Conservation (phyloP, 2,113 vertebrate species). For the Plectropomus leopardus region DNA sequence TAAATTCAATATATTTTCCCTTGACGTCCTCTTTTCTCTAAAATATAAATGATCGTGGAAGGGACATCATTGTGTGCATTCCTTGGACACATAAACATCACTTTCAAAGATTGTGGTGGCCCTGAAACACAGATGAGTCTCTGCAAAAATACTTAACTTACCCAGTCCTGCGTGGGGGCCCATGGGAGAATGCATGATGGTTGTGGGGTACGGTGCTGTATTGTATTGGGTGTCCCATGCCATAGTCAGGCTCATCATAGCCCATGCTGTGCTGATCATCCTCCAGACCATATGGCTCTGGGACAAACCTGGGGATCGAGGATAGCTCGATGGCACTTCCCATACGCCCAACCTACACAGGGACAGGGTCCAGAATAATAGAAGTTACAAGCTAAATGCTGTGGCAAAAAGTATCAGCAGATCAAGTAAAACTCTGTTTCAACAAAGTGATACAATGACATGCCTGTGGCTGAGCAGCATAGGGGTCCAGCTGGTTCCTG, state of each 20-base stretch:
- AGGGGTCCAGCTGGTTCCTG: slow-evolving; percentile 90
- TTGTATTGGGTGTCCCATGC: slow-evolving; percentile 88
- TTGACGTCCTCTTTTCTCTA: not conserved
- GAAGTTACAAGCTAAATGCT: not conserved
- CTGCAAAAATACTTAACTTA: slow-evolving; percentile 60
- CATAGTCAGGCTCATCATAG: slow-evolving; percentile 93
- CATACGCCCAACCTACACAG: slow-evolving; percentile 88
- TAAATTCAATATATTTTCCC: too few species aligned
- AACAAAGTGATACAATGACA: not conserved
- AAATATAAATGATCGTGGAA: not conserved
- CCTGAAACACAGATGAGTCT: slow-evolving; percentile 13
- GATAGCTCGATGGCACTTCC: slow-evolving; percentile 93
- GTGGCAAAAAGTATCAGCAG: not conserved
- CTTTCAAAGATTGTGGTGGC: too few species aligned
- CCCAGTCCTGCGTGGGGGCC: slow-evolving; percentile 91
- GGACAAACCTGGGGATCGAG: slow-evolving; percentile 88
- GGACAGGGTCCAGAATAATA: not conserved
- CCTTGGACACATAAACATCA: too few species aligned
- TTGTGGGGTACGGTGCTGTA: slow-evolving; percentile 91
- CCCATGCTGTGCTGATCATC: slow-evolving; percentile 96
- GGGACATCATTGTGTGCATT: not conserved
- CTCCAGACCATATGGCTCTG: slow-evolving; percentile 92
- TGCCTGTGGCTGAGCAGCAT: slow-evolving; percentile 92
- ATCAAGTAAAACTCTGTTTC: not conserved
- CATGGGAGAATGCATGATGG: slow-evolving; percentile 81